Conservation (phyloP, 2,888 invertebrate genomes). For the Leucania comma region DNA sequence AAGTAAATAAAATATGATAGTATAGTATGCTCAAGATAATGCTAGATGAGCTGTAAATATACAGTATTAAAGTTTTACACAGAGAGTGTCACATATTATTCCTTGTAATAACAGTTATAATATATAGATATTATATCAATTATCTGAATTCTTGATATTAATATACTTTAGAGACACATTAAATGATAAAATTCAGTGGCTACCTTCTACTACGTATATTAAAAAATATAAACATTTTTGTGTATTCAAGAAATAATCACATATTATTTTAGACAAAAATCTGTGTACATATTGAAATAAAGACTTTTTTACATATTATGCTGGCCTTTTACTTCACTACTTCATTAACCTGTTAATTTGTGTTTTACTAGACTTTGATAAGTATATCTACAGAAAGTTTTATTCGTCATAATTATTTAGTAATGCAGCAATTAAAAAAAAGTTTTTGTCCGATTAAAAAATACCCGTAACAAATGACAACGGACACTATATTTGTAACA, state of each 20-base stretch:
- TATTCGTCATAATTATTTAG: too few species aligned
- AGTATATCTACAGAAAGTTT: too few species aligned
- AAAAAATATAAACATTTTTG: neutral
- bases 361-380: neutral
- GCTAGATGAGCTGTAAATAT: neutral
- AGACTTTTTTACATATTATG: constrained; percentile 39
- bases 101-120: neutral
- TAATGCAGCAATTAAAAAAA: too few species aligned
- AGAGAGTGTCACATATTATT: neutral
- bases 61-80: constrained; percentile 33
- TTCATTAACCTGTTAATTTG: neutral
- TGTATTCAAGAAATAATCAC: constrained; percentile 24
- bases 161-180: neutral
- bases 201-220: neutral
- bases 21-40: neutral
- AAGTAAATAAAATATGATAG: constrained; percentile 11
- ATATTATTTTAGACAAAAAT: constrained; percentile 36
- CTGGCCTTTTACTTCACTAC: neutral
- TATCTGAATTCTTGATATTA: too few species aligned
- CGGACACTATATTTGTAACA: neutral
- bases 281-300: constrained; percentile 65
- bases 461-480: neutral
- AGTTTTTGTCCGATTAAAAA: too few species aligned
- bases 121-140: neutral
- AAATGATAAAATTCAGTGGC: neutral